Conservation (phyloP, 2,113 vertebrate genomes). For the Rhinichthys klamathensis region DNA sequence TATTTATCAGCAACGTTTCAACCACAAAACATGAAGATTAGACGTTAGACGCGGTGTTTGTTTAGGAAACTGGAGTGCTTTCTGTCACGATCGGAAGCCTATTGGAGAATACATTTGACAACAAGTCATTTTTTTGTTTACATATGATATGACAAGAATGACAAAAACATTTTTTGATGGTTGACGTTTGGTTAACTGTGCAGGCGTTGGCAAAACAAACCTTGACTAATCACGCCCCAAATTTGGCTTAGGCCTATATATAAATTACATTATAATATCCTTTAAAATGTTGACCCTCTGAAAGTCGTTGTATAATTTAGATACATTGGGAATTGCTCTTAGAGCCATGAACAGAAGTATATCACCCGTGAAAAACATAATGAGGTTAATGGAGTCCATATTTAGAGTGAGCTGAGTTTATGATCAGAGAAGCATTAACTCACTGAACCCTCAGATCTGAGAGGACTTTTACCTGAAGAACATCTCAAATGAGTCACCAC, state of each 20-base stretch:
- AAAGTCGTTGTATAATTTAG: constrained; percentile 39
- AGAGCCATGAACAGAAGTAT: constrained; percentile 37
- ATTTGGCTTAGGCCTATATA: neutral
- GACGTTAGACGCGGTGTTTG: neutral
- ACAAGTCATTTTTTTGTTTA: neutral
- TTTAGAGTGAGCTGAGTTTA: constrained; percentile 43
- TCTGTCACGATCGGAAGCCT: too few relatives aligned
- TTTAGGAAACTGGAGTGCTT: neutral
- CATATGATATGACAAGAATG: neutral
- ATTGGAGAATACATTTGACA: neutral
- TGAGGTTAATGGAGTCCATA: constrained; percentile 48
- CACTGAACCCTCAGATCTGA: constrained; percentile 4
- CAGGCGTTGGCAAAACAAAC: neutral
- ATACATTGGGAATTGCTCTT: constrained; percentile 35
- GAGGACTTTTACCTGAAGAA: constrained; percentile 28
- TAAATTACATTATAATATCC: neutral
- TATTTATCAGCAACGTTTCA: too few relatives aligned
- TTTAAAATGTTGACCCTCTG: neutral
- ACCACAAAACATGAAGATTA: neutral
- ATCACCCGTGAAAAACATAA: constrained; percentile 52
- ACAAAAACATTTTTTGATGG: neutral
- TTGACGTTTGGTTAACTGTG: neutral
- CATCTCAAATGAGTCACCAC: neutral
- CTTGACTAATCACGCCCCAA: neutral
- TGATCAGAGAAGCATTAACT: constrained; percentile 25